phyloP scores from a whole-genome alignment of 2,797 vertebrate genomes.

The Lerista edwardsae region DNA sequence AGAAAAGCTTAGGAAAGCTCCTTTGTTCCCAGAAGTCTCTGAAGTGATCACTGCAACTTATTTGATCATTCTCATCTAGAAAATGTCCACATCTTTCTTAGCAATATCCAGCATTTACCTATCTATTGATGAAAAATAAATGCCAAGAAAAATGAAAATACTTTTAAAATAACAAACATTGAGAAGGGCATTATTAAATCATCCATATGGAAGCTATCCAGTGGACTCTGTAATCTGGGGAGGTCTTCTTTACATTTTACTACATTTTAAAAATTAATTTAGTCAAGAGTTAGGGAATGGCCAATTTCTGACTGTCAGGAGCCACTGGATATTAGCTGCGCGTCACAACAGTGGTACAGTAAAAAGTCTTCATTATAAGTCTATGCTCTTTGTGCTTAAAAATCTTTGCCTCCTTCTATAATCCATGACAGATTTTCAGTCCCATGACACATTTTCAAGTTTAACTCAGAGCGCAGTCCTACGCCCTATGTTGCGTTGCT shows the following conservation, averaged over 20 bases:
- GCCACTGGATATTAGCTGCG: not conserved
- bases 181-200: not conserved
- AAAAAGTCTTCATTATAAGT: not conserved
- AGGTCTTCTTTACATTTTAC: not conserved
- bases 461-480: too few species aligned
- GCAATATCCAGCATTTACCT: conserved; percentile 72
- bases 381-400: not conserved
- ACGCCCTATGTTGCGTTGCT: too few species aligned
- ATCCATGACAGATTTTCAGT: not conserved
- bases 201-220: not conserved
- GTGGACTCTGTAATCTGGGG: not conserved
- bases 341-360: not conserved
- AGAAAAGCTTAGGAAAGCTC: conserved; percentile 71
- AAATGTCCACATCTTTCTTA: conserved; percentile 54
- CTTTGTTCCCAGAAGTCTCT: conserved; percentile 79
- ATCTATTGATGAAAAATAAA: not conserved
- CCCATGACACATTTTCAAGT: not conserved
- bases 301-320: not conserved
- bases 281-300: not conserved
- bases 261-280: not conserved
- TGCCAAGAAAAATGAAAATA: not conserved
- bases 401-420: not conserved
- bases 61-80: conserved; percentile 63
- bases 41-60: conserved; percentile 72
- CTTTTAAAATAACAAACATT: conserved; percentile 68